Percentiles rank a stretch among this genome's conserved stretches.
Conservation (phyloP, 2,113 vertebrate species). For the Indicator maculatus region DNA sequence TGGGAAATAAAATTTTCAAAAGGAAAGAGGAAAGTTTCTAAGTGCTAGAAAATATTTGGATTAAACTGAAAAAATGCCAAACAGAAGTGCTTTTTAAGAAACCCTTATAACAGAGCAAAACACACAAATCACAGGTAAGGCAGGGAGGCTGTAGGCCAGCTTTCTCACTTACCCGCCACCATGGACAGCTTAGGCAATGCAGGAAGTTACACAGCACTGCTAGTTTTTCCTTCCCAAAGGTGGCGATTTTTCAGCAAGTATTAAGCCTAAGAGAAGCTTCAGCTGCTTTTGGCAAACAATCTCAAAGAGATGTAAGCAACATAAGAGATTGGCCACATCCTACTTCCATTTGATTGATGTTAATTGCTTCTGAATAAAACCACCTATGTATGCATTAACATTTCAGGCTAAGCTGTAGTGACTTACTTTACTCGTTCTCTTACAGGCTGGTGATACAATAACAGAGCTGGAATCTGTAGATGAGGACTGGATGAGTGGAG, state of each 20-base stretch:
- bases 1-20: not conserved
- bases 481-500: slow-evolving; percentile 89
- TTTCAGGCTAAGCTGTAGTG: not conserved
- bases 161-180: accelerated
- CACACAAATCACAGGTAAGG: not conserved
- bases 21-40: not conserved
- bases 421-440: slow-evolving; percentile 26
- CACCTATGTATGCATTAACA: not conserved
- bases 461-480: slow-evolving; percentile 83
- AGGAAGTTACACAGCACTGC: not conserved
- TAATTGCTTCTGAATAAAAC: not conserved
- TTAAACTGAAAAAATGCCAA: not conserved
- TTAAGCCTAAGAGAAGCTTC: not conserved
- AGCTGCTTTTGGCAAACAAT: not conserved
- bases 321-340: not conserved
- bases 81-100: not conserved
- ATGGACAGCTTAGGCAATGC: not conserved
- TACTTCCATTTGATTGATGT: not conserved
- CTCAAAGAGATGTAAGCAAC: not conserved
- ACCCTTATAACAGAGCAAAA: not conserved
- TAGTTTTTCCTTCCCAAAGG: not conserved
- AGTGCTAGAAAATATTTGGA: not conserved
- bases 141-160: not conserved
- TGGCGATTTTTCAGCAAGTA: not conserved
- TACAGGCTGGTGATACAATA: slow-evolving; percentile 86